Evolutionary conservation across 2,797 vertebrate genomes (phyloP), one percentile per base, ranked within the genome.

Genomic region (Coregonus suidteri): DNA sequence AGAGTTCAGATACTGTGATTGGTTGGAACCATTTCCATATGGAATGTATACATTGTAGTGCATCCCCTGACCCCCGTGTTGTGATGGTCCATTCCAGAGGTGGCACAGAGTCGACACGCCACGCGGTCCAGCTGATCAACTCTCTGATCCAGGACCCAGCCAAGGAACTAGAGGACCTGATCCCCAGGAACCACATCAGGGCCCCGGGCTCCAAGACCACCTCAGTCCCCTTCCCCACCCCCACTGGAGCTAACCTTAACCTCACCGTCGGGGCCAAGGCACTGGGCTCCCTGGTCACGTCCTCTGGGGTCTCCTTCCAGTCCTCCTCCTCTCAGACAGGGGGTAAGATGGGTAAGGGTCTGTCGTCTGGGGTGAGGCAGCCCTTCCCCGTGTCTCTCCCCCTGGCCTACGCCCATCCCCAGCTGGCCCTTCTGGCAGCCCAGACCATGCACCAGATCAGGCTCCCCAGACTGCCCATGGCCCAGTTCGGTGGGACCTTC

Each of bases 401-500:
- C 37, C 91, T 99, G 84, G 97, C 98, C 69, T 98, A 99, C 74
- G 96, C 97, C 82, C 97, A 99, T 87, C 98, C 97, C 84, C 98
- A 99, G 92, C 95, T 99, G 91, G 97, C 98, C 79, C 93, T 99
- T 71, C 93, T 99, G 86, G 97, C 98, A 81, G 97, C 97, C 80
- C 98, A 99, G 93, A 98, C 98, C 93, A 98, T 99, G 96, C 98
- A 99, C 92, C 98, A 99, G 93, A 98, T 99, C 90, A 95, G 98
- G 80, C 98, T 99, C 90, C 97, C 98, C 85, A 97, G 97, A 79
- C 94, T 99, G 87, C 98, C 98, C 74, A 97, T 99, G 97, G 97
- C 98, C 51, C 98, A 99, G 65, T 98, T 99, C 78, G 98, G 98
- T 79, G 98, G 97, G 85, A 98, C 97, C 66, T 99, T 99, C 90